Evolutionary conservation across 1,140 invertebrate genomes (phyloP).

Genomic region (Olivierus martensii): DNA sequence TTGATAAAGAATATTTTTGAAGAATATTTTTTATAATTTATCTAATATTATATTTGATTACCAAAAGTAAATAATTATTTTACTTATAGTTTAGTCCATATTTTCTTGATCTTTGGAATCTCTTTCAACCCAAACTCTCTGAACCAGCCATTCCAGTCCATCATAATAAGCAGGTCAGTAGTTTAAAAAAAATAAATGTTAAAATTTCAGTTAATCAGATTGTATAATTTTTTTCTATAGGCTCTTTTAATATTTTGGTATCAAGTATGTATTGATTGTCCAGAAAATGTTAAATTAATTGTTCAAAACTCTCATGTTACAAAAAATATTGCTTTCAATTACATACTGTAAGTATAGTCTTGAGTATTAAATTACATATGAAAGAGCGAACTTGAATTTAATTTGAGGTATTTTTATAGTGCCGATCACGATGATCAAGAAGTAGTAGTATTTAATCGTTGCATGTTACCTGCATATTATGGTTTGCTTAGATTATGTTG

Average conservation of each 20-base stretch:
- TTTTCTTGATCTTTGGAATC: slow-evolving; percentile 78
- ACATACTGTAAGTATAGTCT: slow-evolving; percentile 66
- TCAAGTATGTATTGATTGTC: slow-evolving; percentile 76
- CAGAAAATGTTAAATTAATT: slow-evolving; percentile 78
- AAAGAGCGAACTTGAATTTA: neutral
- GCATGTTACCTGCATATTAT: slow-evolving; percentile 90
- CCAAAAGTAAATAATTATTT: too few relatives aligned
- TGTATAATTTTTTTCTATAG: slow-evolving; percentile 15
- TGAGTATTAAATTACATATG: slow-evolving; percentile 28
- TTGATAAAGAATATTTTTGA: too few relatives aligned
- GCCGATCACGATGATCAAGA: slow-evolving; percentile 92
- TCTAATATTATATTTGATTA: too few relatives aligned
- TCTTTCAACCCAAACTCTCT: slow-evolving; percentile 88
- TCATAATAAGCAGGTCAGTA: slow-evolving; percentile 69
- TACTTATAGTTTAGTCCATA: slow-evolving; percentile 47
- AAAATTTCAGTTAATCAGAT: neutral
- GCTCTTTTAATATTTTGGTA: slow-evolving; percentile 84
- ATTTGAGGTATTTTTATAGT: slow-evolving; percentile 20
- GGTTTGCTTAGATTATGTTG: slow-evolving; percentile 77
- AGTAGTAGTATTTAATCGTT: slow-evolving; percentile 80
- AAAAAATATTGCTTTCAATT: slow-evolving; percentile 93
- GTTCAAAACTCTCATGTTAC: slow-evolving; percentile 64
- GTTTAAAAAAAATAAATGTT: neutral
- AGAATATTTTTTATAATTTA: too few relatives aligned
- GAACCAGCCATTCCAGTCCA: slow-evolving; percentile 87